Conservation (phyloP, 37 sponge, comb jelly and placozoan species). For the Oopsacas minuta region DNA sequence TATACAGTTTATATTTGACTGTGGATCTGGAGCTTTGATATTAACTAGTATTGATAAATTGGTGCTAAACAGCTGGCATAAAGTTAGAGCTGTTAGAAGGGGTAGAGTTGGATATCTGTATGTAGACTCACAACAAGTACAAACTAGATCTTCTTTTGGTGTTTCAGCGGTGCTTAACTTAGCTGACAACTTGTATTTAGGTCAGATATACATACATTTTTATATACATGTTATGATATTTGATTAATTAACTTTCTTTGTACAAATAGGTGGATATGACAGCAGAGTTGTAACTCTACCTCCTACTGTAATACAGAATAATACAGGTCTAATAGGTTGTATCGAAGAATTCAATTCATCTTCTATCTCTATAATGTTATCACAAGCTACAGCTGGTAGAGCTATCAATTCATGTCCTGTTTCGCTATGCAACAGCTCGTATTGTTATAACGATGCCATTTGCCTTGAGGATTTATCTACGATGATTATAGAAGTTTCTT, state of each 20-base stretch:
- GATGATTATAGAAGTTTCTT: not conserved
- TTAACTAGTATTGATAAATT: not conserved
- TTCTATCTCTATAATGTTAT: not conserved
- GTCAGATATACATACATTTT: not conserved
- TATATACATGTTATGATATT: not conserved
- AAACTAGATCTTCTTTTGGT: not conserved
- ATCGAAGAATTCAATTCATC: not conserved
- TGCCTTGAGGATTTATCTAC: not conserved
- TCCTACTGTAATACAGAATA: not conserved
- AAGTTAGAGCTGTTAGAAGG: not conserved
- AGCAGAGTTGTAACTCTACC: not conserved
- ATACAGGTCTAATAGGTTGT: not conserved
- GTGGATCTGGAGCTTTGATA: not conserved
- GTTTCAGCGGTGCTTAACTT: not conserved
- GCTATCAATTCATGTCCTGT: not conserved
- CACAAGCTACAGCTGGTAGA: not conserved
- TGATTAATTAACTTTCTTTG: not conserved
- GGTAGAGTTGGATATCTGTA: not conserved
- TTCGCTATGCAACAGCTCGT: not conserved
- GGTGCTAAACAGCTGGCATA: not conserved
- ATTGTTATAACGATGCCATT: not conserved
- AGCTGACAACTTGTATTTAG: not conserved
- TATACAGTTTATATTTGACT: slow-evolving; percentile 5
- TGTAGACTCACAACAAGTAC: not conserved
- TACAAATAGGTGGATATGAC: not conserved